Evolutionary conservation across 2,113 vertebrate genomes (phyloP), one percentile per base, ranked within the genome.

Genomic region (Entelurus aequoreus): DNA sequence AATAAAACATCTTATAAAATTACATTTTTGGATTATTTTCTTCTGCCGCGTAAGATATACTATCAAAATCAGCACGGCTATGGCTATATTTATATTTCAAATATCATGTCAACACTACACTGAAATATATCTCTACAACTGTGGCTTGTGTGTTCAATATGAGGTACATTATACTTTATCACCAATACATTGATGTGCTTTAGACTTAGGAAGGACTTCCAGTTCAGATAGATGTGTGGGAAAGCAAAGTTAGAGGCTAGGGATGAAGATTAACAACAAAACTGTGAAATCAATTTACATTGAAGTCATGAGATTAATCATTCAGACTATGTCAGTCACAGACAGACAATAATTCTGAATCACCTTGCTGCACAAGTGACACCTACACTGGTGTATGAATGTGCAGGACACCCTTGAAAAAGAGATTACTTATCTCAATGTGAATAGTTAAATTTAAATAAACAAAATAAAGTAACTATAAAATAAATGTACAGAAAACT

Each of bases 241-340:
- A 69, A 67, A 75, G 50, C 71, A 63, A 70, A 77, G 63, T 79
- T 75, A 75, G 73, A 61, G 78, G 75, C 64, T 62, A 71, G 52
- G 60, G 62, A 42, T 76, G 60, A 50, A 67, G 75, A 71, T 13
- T 72, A 64, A 42, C 19, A 37, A 55, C 66, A 47, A 65, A 61
- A 65, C 46, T 48, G 7, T 1, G 16, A 37, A 48, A 40, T 46
- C 28, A 12, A 40, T 37, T 52, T 38, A 12, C 35, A 48, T n/a
- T 36, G 16, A 61, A 16, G 7, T 60, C 49, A 58, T 65, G 49
- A 42, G 53, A 55, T 48, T 11, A 28, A 66, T 62, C 58, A 42
- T 6, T 40, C 10, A 60, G n/a, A 46, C 4, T 36, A 13, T 14
- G 1, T 4, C 14, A 38, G 8, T 8, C 40, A 42, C 28, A 28